phyloP scores from a whole-genome alignment of 2,113 vertebrate genomes.

The Typhlomys cinereus region DNA sequence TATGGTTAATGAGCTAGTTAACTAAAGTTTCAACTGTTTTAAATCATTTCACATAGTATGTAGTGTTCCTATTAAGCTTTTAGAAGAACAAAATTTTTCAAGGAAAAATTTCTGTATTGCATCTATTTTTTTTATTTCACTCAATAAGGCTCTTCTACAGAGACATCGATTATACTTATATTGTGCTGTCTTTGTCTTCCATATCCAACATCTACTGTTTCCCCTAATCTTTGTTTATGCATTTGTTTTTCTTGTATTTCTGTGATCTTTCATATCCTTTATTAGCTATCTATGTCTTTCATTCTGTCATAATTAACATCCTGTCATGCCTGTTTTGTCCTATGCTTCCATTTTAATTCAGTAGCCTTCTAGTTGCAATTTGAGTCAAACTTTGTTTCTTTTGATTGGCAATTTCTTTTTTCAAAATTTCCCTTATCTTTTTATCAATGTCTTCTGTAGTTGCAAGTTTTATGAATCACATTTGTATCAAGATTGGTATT shows the following conservation, averaged over 20 bases:
- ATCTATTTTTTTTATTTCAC: background rate
- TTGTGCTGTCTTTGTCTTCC: slow-evolving; percentile 24
- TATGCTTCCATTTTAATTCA: background rate
- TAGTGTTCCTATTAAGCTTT: background rate
- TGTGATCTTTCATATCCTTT: background rate
- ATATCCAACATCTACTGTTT: slow-evolving; percentile 6
- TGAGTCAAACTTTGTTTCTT: slow-evolving; percentile 37
- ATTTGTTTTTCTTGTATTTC: background rate
- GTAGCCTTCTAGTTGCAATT: background rate
- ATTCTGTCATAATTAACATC: background rate
- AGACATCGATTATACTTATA: background rate
- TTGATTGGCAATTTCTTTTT: slow-evolving; percentile 33
- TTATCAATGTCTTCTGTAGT: background rate
- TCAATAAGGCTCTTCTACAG: slow-evolving; percentile 7
- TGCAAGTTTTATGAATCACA: slow-evolving; percentile 28
- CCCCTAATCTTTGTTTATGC: background rate
- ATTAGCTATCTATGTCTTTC: background rate
- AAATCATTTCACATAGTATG: slow-evolving; percentile 31
- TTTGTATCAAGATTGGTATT: background rate
- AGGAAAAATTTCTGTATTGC: background rate
- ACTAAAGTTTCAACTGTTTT: slow-evolving; percentile 20
- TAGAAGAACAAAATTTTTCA: slow-evolving; percentile 20
- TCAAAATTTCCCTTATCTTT: slow-evolving; percentile 27
- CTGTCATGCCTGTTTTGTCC: background rate
- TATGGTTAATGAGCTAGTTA: slow-evolving; percentile 34